Evolutionary conservation across 2,888 invertebrate genomes (phyloP).

Genomic region (Troilus luridus): DNA sequence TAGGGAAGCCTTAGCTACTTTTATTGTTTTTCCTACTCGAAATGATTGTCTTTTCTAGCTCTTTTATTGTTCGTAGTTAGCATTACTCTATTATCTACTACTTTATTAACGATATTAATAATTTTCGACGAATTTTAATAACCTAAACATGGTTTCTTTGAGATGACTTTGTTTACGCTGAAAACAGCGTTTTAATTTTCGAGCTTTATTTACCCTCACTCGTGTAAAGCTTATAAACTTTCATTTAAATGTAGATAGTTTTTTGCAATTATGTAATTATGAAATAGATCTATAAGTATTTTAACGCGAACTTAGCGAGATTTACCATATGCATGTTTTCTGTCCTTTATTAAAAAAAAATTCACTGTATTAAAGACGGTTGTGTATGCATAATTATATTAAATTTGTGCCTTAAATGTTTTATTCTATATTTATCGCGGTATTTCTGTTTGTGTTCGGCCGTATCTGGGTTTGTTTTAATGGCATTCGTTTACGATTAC

Average conservation of each 20-base stretch:
- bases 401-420: not conserved
- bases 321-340: slow-evolving; percentile 59
- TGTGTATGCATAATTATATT: not conserved
- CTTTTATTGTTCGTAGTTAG: not conserved
- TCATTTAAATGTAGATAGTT: not conserved
- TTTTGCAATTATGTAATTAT: not conserved
- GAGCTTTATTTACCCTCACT: not conserved
- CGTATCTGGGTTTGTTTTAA: not conserved
- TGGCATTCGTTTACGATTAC: not conserved
- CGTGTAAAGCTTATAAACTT: not conserved
- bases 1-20: not conserved
- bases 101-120: not conserved
- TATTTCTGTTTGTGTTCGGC: not conserved
- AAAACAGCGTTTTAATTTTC: not conserved
- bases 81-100: not conserved
- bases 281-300: not conserved
- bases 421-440: not conserved
- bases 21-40: not conserved
- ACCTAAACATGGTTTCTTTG: slow-evolving; percentile 44
- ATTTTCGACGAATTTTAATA: not conserved
- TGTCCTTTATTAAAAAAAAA: not conserved
- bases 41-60: not conserved
- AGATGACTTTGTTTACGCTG: slow-evolving; percentile 24
- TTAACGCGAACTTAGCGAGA: not conserved
- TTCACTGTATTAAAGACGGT: not conserved